phyloP scores from a whole-genome alignment of 53 echinoderm and acorn worm genomes.

The Luidia sarsii region DNA sequence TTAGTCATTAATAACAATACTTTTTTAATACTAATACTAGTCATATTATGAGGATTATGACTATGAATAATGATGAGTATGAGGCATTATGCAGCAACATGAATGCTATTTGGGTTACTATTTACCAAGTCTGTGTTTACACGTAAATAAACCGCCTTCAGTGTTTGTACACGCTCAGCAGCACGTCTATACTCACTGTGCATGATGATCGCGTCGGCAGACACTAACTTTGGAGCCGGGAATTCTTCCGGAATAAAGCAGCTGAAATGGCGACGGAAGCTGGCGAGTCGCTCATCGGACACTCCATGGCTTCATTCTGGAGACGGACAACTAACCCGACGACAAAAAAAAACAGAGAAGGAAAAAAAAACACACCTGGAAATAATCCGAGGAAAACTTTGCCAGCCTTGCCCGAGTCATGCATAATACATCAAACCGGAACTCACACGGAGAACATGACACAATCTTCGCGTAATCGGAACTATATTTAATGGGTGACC shows the following conservation, averaged over 20 bases:
- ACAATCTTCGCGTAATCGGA: slow-evolving; percentile 23
- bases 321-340: neutral
- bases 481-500: slow-evolving; percentile 49
- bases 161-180: too few species aligned
- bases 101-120: too few species aligned
- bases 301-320: neutral
- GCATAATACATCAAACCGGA: neutral
- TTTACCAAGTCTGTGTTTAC: too few species aligned
- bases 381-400: neutral
- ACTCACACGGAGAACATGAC: neutral
- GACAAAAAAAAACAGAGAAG: neutral
- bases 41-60: neutral
- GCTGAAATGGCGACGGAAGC: neutral
- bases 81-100: neutral
- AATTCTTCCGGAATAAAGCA: slow-evolving; percentile 7
- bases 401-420: neutral
- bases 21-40: too few species aligned
- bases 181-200: slow-evolving; percentile 60
- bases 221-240: neutral
- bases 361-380: too few species aligned
- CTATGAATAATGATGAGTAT: neutral
- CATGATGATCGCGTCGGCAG: slow-evolving; percentile 6
- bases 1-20: too few species aligned
- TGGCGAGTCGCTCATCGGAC: neutral
- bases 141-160: too few species aligned